Evolutionary conservation across 2,113 vertebrate genomes (phyloP).

Genomic region (Ictalurus punctatus): DNA sequence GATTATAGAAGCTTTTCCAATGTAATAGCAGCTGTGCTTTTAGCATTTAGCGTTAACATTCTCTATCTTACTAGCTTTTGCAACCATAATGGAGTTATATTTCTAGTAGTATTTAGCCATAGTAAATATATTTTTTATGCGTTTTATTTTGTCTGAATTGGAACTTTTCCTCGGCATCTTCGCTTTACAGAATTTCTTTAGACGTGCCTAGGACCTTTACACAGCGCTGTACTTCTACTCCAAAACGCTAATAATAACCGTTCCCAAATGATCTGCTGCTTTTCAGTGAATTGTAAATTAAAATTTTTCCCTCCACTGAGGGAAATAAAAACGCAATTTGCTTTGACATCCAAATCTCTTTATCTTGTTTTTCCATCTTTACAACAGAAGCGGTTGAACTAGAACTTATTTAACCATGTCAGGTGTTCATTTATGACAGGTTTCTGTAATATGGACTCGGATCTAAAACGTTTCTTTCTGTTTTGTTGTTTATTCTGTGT

Average conservation of each 20-base stretch:
- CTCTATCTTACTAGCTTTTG: no score
- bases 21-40: not conserved
- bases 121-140: not conserved
- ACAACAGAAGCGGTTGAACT: not conserved
- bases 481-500: not conserved
- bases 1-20: not conserved
- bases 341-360: not conserved
- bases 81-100: no score
- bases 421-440: not conserved
- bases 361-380: not conserved
- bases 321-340: not conserved
- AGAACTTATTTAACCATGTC: not conserved
- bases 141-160: no score
- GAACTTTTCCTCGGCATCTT: not conserved
- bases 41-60: no score
- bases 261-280: not conserved
- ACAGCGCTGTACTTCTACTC: not conserved
- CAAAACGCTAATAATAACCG: not conserved
- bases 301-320: no score
- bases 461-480: not conserved
- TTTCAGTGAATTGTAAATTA: not conserved
- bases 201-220: not conserved
- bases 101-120: not conserved
- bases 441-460: not conserved
- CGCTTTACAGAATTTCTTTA: not conserved